Evolutionary conservation across 1,140 invertebrate species (phyloP).

Genomic region (Drosophila fuyamai): DNA sequence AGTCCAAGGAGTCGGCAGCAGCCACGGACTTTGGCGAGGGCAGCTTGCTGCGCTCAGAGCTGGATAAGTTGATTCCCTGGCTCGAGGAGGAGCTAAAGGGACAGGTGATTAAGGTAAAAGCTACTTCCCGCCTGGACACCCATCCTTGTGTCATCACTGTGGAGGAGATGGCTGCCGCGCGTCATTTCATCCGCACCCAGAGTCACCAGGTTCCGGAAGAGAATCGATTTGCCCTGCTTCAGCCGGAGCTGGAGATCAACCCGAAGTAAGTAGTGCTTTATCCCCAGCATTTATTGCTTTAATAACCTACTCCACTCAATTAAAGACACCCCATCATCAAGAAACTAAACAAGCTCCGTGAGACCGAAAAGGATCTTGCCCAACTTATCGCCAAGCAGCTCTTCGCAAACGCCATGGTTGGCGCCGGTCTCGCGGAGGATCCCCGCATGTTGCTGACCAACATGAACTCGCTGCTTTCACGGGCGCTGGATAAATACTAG

Average conservation of each 20-base stretch:
- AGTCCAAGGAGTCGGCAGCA: slow-evolving; percentile 86
- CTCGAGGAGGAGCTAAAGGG: slow-evolving; percentile 90
- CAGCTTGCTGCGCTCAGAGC: slow-evolving; percentile 89
- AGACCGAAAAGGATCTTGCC: slow-evolving; percentile 91
- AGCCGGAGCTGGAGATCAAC: slow-evolving; percentile 97
- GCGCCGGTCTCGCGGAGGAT: slow-evolving; percentile 97
- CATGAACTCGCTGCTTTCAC: slow-evolving; percentile 94
- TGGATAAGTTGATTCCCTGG: slow-evolving; percentile 92
- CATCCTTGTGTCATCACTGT: slow-evolving; percentile 98
- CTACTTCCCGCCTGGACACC: slow-evolving; percentile 92
- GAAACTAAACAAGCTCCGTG: slow-evolving; percentile 92
- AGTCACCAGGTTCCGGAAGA: slow-evolving; percentile 93
- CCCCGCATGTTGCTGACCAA: slow-evolving; percentile 92
- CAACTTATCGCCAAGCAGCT: slow-evolving; percentile 95
- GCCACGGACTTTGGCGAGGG: slow-evolving; percentile 87
- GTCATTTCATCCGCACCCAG: slow-evolving; percentile 97
- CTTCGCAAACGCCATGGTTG: slow-evolving; percentile 97
- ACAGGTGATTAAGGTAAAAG: slow-evolving; percentile 92
- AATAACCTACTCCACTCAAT: neutral
- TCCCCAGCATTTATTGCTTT: neutral
- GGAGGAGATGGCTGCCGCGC: slow-evolving; percentile 97
- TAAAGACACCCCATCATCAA: slow-evolving; percentile 95
- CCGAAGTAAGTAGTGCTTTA: slow-evolving; percentile 88
- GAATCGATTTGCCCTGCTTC: slow-evolving; percentile 93
- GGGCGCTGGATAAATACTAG: slow-evolving; percentile 93